phyloP scores from a whole-genome alignment of 2,888 invertebrate species.

The Drosophila acutilabella region DNA sequence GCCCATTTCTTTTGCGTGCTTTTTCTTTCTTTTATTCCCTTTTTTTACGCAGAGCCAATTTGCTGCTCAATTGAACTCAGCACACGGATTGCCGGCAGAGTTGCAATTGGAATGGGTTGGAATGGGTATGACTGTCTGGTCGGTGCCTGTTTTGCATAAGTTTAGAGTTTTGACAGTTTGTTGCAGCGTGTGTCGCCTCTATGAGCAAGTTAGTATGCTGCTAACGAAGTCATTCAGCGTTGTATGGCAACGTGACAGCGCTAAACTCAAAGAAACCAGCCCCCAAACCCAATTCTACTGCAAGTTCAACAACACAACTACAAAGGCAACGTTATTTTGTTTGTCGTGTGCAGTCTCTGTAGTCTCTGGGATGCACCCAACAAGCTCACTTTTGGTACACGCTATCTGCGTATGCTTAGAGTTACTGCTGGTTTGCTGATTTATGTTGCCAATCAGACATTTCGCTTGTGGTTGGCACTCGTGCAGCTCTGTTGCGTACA shows the following conservation, averaged over 20 bases:
- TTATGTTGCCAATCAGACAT: constrained; percentile 80
- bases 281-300: constrained; percentile 24
- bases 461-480: constrained; percentile 62
- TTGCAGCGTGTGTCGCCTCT: constrained; percentile 33
- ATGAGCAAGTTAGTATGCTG: constrained; percentile 38
- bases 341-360: constrained; percentile 47
- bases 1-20: constrained; percentile 21
- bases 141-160: constrained; percentile 75
- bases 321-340: constrained; percentile 66
- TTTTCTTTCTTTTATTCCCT: constrained; percentile 4
- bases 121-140: constrained; percentile 12
- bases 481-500: constrained; percentile 33
- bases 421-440: constrained; percentile 53
- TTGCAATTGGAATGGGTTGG: constrained; percentile 4
- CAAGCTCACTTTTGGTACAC: constrained; percentile 14
- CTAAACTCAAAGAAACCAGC: constrained; percentile 40
- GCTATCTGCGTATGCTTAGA: constrained; percentile 20
- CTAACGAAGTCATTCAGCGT: constrained; percentile 80
- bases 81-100: constrained; percentile 49
- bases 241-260: constrained; percentile 58
- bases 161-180: constrained; percentile 80
- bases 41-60: constrained; percentile 60
- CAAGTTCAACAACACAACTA: constrained; percentile 50
- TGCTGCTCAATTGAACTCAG: constrained; percentile 79
- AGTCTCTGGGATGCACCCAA: constrained; percentile 20